Evolutionary conservation across 53 echinoderm and acorn worm genomes (phyloP), one percentile per base, ranked within the genome.

Genomic region (Patiria pectinifera): DNA sequence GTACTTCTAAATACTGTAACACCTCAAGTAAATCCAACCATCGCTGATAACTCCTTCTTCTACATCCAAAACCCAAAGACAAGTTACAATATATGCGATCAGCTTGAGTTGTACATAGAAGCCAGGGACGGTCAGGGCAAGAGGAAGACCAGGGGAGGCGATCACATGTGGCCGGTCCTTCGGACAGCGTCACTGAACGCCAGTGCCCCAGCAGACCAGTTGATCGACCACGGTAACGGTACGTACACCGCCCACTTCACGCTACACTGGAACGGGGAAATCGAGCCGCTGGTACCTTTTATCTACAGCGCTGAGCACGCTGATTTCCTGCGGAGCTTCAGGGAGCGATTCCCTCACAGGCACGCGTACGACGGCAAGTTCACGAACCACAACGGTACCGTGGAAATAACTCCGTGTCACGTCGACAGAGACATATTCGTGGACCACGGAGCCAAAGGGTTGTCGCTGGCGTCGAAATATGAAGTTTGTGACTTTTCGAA

Each of bases 221-320:
- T 91, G 35, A 35, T 91, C 26, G 94, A 94, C 58, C 78, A 91
- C 71, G 69, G 86, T 59, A 91, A 94, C 70, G 94, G 94, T 46
- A 91, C 91, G 2, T 94, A 94, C 78, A 91, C 79, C 43, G 94
- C 94, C 1, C 80, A 62, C 15, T 94, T 94, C 81, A 91, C 86
- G 18, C 58, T 91, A 15, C 80, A 77, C 53, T 94, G 94, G 94
- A 71, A 86, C 11, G 94, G 94, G 71, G 66, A 94, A 46, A 76
- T 94, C 23, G 61, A 85, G 22, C 86, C 94, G 35, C 76, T 62
- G 22, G 93, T 94, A 22, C 83, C 48, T 2, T 82, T 96, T 21
- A 80, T 94, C 11, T 94, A 87, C 46, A 91, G 91, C 2, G 71
- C 93, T 21, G 96, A 96, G 62, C 91, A 86, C 19, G 77, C 94